Conservation (phyloP, 2,797 vertebrate genomes). For the Cetoscarus ocellatus region DNA sequence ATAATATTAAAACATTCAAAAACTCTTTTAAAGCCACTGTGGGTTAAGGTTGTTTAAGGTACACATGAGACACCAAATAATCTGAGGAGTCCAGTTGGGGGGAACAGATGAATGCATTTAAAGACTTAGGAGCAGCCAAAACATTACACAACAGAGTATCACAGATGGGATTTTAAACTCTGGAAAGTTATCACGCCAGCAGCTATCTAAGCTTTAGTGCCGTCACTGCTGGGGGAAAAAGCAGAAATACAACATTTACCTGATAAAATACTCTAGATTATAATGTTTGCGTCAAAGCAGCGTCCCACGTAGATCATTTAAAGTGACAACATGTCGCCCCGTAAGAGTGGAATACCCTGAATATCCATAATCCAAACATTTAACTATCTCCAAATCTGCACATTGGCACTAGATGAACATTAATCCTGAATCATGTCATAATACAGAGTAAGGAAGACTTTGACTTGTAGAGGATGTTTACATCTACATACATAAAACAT, state of each 20-base stretch:
- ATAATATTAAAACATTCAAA: constrained; percentile 1
- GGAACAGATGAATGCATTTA: constrained; percentile 7
- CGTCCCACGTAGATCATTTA: neutral
- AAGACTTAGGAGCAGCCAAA: neutral
- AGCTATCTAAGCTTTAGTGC: neutral
- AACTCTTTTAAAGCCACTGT: neutral
- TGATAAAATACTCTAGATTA: neutral
- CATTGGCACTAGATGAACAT: neutral
- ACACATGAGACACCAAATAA: neutral
- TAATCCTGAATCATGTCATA: neutral
- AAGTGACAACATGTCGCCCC: neutral
- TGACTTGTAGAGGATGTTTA: neutral
- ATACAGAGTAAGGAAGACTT: neutral
- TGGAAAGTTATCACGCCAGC: neutral
- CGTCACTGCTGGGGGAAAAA: neutral
- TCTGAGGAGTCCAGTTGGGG: constrained; percentile 1
- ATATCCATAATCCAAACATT: neutral
- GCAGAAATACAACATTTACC: neutral
- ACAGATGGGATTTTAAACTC: constrained; percentile 8
- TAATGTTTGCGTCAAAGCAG: neutral
- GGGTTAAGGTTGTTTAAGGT: neutral
- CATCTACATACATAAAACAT: neutral
- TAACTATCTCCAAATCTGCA: neutral
- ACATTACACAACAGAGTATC: neutral
- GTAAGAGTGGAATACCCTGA: neutral